phyloP scores from a whole-genome alignment of 2,888 invertebrate species.

The Suillia variegata region DNA sequence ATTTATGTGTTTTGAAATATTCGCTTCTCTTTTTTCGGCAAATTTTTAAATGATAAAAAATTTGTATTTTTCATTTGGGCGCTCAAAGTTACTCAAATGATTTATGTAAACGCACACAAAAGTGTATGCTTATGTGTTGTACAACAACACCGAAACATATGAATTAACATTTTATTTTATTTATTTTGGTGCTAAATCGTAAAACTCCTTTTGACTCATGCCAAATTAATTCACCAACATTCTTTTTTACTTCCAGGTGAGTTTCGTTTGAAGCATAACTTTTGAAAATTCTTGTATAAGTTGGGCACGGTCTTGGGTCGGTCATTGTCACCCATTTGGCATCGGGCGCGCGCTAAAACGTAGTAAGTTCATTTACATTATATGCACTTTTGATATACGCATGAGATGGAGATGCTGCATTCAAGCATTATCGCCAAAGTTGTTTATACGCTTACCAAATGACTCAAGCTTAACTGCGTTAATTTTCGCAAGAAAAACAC shows the following conservation, averaged over 20 bases:
- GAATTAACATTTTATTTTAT: background rate
- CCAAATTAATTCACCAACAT: slow-evolving; percentile 13
- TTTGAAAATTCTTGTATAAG: background rate
- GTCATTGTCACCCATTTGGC: slow-evolving; percentile 9
- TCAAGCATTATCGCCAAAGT: background rate
- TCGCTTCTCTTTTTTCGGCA: background rate
- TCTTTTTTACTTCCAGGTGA: slow-evolving; percentile 22
- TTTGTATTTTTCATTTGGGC: background rate
- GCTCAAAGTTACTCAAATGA: too few species aligned
- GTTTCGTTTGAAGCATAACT: slow-evolving; percentile 4
- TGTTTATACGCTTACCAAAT: slow-evolving; percentile 3
- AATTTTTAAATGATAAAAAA: background rate
- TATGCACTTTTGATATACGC: slow-evolving; percentile 1
- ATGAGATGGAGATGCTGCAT: background rate
- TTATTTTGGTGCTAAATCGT: background rate
- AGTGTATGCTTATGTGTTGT: background rate
- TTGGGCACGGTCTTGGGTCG: background rate
- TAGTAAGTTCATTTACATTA: slow-evolving; percentile 18
- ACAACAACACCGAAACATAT: too few species aligned
- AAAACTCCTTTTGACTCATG: slow-evolving; percentile 19
- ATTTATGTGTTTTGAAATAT: background rate
- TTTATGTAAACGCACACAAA: background rate
- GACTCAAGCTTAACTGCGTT: slow-evolving; percentile 10
- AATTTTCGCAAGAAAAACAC: slow-evolving; percentile 10
- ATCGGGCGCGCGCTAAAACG: background rate